Evolutionary conservation across 2,888 invertebrate species (phyloP), one percentile per base, ranked within the genome.

Genomic region (Zonitis immaculata): DNA sequence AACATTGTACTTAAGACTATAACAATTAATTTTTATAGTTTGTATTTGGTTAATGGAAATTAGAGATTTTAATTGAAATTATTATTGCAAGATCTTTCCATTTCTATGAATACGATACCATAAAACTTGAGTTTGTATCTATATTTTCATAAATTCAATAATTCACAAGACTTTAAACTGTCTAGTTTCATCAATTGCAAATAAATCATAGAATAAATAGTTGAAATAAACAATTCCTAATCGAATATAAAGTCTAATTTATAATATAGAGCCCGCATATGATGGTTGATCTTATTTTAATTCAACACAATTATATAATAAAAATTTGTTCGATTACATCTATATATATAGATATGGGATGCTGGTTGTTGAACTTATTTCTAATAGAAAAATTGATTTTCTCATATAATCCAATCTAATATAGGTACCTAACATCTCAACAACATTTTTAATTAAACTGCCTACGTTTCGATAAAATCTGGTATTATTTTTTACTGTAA

Each of bases 31-130:
- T 22, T 22, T 22, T 22, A 22, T 12, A 6, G 12, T n/a, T 30
- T 2, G 2, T 5, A 35, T 35, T 35, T 14, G 8, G 8, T 35
- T 14, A 6, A 35, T 35, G 7, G 4, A 16, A 16, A 14, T 16
- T 3, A 3, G 16, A 16, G 16, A 35, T 35, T 35, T 35, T 35
- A 35, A 35, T 35, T 35, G 16, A 35, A 35, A 18, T 18, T 11
- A 18, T 16, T 16, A 35, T 18, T 35, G 9, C 16, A 16, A 35
- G 51, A 55, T 55, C 55, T 55, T 47, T 44, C 8, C 27, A 18
- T 18, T 50, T 50, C 25, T 47, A 28, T 47, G 30, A 45, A 51
- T 44, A 20, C 28, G 42, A 25, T 35, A 16, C 5, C 35, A 8
- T 44, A 44, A 47, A 35, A 16, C 1, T 18, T 9, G 8, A 14